Percentiles rank a stretch among this genome's conserved stretches.
phyloP scores from a whole-genome alignment of 2,888 invertebrate genomes.

The Hirtodrosophila confusa region DNA sequence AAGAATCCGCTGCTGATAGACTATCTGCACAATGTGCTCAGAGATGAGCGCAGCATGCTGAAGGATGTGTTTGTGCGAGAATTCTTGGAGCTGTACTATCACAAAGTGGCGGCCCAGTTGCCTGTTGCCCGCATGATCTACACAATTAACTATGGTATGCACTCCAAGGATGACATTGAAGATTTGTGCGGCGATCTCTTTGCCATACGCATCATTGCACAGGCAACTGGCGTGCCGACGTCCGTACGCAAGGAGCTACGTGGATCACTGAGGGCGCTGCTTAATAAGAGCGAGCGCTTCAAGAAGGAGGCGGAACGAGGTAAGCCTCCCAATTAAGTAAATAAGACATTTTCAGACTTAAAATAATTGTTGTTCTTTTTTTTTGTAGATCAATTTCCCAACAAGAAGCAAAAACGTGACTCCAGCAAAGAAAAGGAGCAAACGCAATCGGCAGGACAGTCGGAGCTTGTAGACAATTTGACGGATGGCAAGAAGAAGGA shows the following conservation, averaged over 20 bases:
- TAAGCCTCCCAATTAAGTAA: slow-evolving; percentile 9
- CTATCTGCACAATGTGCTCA: slow-evolving; percentile 94
- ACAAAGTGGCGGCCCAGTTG: slow-evolving; percentile 86
- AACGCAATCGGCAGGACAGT: slow-evolving; percentile 22
- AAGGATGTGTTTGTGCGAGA: slow-evolving; percentile 93
- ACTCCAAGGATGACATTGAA: slow-evolving; percentile 84
- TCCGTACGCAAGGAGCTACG: slow-evolving; percentile 83
- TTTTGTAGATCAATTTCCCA: slow-evolving; percentile 69
- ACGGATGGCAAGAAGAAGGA: slow-evolving; percentile 37
- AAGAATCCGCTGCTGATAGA: slow-evolving; percentile 93
- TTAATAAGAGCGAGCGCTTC: slow-evolving; percentile 81
- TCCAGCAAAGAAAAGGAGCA: slow-evolving; percentile 47
- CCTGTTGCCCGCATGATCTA: slow-evolving; percentile 84
- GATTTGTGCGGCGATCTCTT: slow-evolving; percentile 84
- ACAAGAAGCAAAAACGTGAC: slow-evolving; percentile 72
- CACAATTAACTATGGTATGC: slow-evolving; percentile 84
- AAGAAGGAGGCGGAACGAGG: slow-evolving; percentile 81
- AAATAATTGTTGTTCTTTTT: neutral
- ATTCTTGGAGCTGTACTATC: slow-evolving; percentile 94
- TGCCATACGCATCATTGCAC: slow-evolving; percentile 84
- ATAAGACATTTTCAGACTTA: neutral
- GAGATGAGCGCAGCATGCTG: slow-evolving; percentile 94
- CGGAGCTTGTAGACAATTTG: slow-evolving; percentile 22
- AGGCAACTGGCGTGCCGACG: slow-evolving; percentile 83
- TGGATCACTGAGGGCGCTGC: slow-evolving; percentile 81